These are phyloP conservation scores for Hoplias malabaricus DNA, from an alignment of 2,113 vertebrate species.

Conservation along the genomic window DNA sequence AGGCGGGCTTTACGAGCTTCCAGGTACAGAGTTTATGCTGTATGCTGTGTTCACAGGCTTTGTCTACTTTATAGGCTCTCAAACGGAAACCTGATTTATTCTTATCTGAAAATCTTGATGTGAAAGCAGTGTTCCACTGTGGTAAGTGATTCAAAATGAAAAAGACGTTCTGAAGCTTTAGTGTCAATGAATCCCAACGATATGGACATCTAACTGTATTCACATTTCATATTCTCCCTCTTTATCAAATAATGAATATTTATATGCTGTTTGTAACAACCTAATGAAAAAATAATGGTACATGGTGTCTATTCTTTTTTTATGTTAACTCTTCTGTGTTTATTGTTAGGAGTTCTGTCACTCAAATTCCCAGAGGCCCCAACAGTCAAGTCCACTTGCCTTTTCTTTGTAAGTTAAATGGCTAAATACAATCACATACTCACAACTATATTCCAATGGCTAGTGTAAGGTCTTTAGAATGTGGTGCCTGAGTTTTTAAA, in stretches of 20 bases:
- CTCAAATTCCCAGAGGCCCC: conserved; percentile 96
- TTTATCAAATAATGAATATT: not conserved
- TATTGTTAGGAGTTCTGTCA: conserved; percentile 86
- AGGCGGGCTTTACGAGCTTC: conserved; percentile 33
- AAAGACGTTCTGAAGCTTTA: not conserved
- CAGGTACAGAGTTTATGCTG: conserved; percentile 46
- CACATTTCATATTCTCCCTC: no score
- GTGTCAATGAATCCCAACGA: not conserved
- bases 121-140: conserved; percentile 97
- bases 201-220: not conserved
- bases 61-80: conserved; percentile 92
- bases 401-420: conserved; percentile 92
- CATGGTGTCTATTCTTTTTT: not conserved
- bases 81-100: conserved; percentile 98
- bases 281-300: not conserved
- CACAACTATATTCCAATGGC: no score
- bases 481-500: not conserved
- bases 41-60: conserved; percentile 66
- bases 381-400: conserved; percentile 95
- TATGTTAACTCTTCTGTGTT: conserved; percentile 32
- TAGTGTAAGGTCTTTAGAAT: not conserved
- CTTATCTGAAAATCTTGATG: conserved; percentile 93
- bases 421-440: no score
- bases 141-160: conserved; percentile 78
- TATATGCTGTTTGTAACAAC: not conserved